phyloP scores from a whole-genome alignment of 1,140 invertebrate genomes.

The Charaxes varanes region DNA sequence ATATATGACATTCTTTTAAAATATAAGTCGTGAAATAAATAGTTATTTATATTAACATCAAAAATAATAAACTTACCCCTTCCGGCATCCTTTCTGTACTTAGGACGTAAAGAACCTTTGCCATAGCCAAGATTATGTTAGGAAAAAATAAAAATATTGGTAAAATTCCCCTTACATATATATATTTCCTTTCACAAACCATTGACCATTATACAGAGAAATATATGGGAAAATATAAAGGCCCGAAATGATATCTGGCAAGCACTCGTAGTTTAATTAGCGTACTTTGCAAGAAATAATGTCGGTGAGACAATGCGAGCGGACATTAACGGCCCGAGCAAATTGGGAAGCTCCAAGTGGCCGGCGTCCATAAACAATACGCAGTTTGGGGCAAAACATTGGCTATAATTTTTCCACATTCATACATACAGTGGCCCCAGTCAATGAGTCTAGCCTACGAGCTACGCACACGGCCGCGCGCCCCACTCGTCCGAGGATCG shows the following conservation, averaged over 20 bases:
- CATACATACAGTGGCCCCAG: slow-evolving; percentile 72
- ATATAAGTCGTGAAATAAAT: too few relatives aligned
- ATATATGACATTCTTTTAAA: too few relatives aligned
- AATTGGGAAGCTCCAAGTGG: slow-evolving; percentile 66
- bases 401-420: slow-evolving; percentile 74
- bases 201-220: too few relatives aligned
- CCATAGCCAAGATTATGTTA: too few relatives aligned
- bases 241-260: neutral
- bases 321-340: slow-evolving; percentile 53
- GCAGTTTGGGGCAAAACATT: slow-evolving; percentile 67
- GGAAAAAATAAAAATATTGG: too few relatives aligned
- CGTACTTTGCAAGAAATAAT: slow-evolving; percentile 56
- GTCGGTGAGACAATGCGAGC: slow-evolving; percentile 47
- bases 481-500: slow-evolving; percentile 66
- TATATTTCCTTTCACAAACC: too few relatives aligned
- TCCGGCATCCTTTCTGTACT: too few relatives aligned
- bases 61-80: too few relatives aligned
- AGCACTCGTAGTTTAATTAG: slow-evolving; percentile 46
- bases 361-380: slow-evolving; percentile 59
- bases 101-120: too few relatives aligned
- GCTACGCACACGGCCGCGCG: slow-evolving; percentile 59
- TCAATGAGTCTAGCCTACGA: slow-evolving; percentile 72
- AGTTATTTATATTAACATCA: too few relatives aligned
- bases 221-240: slow-evolving; percentile 4
- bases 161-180: too few relatives aligned